Evolutionary conservation across 2,888 invertebrate species (phyloP).

Genomic region (Himalopsyche kuldschensis): DNA sequence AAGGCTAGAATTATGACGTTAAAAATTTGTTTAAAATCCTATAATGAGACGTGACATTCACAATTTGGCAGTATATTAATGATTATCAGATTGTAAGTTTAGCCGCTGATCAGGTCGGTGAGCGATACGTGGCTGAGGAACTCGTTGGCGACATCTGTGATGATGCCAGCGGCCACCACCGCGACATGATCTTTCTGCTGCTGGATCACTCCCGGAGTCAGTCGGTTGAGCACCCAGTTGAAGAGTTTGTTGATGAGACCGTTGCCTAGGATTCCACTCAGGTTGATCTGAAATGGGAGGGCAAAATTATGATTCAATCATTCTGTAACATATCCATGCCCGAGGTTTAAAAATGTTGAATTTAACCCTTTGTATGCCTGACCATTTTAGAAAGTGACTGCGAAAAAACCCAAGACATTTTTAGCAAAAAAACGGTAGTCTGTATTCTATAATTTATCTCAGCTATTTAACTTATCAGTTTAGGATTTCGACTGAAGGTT

Average conservation of each 20-base stretch:
- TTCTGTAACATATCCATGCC: too few species aligned
- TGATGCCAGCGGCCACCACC: conserved; percentile 13
- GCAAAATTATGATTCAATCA: not conserved
- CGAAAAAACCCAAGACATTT: too few species aligned
- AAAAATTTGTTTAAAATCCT: too few species aligned
- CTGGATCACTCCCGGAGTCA: conserved; percentile 26
- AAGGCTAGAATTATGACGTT: too few species aligned
- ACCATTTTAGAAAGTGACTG: too few species aligned
- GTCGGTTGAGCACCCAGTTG: conserved; percentile 31
- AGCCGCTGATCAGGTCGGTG: conserved; percentile 26
- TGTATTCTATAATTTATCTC: too few species aligned
- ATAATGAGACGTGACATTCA: not conserved
- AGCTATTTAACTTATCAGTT: too few species aligned
- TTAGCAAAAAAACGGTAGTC: too few species aligned
- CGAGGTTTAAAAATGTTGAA: too few species aligned
- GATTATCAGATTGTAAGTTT: not conserved
- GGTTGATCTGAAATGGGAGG: conserved; percentile 20
- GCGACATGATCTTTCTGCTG: conserved; percentile 25
- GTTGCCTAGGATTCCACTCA: conserved; percentile 29
- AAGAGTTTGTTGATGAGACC: conserved; percentile 24
- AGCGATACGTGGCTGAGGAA: conserved; percentile 16
- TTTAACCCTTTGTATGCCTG: too few species aligned
- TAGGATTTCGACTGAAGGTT: too few species aligned
- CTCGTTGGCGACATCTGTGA: conserved; percentile 26
- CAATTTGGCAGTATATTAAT: not conserved